Conservation (phyloP, 2,797 vertebrate genomes). For the Amphiprion clarkii region DNA sequence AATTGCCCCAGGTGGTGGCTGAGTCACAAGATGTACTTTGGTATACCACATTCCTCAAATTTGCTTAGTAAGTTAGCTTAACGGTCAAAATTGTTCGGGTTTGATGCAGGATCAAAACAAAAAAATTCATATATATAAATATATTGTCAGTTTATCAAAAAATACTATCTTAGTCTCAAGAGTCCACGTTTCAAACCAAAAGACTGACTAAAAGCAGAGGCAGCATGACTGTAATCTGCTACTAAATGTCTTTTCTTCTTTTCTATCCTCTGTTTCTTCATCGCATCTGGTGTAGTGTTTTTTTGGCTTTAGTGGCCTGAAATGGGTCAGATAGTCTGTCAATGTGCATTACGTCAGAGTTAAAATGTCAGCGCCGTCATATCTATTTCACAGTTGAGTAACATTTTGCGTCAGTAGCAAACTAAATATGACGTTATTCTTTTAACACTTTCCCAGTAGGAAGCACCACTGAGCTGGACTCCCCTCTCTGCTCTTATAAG, state of each 20-base stretch:
- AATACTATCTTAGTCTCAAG: too few relatives aligned
- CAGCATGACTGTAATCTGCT: not conserved
- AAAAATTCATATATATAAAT: not conserved
- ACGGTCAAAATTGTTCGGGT: not conserved
- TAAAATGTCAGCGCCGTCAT: conserved; percentile 5
- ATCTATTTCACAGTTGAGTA: conserved; percentile 12
- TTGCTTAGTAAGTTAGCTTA: too few relatives aligned
- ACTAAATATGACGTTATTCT: conserved; percentile 13
- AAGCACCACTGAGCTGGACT: conserved; percentile 12
- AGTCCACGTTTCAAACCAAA: too few relatives aligned
- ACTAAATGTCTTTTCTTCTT: not conserved
- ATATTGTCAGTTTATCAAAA: not conserved
- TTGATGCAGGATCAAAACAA: too few relatives aligned
- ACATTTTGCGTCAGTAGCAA: conserved; percentile 27
- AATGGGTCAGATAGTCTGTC: not conserved
- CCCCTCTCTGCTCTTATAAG: conserved; percentile 73
- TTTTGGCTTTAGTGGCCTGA: not conserved
- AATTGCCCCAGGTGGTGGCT: too few relatives aligned
- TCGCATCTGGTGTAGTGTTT: conserved; percentile 11
- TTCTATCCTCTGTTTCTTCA: not conserved
- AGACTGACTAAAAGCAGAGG: not conserved
- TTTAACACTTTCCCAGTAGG: conserved; percentile 7
- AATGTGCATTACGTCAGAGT: not conserved
- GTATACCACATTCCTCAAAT: too few relatives aligned
- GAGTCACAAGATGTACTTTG: too few relatives aligned